Base-by-base conservation (phyloP, 2,888 invertebrate genomes). In the Thymelicus acteon region DNA sequence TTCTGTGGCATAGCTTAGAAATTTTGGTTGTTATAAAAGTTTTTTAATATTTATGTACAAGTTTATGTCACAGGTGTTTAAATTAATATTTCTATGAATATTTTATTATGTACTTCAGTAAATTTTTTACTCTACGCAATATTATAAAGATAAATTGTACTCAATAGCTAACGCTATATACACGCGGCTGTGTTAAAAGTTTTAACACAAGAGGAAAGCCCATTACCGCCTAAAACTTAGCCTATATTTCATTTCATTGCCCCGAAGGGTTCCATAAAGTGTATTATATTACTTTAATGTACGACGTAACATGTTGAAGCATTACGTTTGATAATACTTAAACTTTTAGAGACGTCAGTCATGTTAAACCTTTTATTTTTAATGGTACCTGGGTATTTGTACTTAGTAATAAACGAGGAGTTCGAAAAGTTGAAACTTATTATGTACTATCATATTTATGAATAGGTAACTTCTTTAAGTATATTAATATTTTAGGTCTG, bases 231-330 rank as follows among this genome's bases (percentile, higher is more conserved):
- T 57, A 54, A 52, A 62, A 68, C 62, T 68, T 68, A 57, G 68
- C 61, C 68, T 68, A 68, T 68, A 68, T 62, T 68, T 62, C 62
- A 68, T 62, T 68, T 68, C 68, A 68, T 62, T 69, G 62, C 68
- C 57, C 54, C 62, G 47, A 62, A 69, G 62, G 62, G 62, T 57
- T 54, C 62, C 52, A 62, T 61, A 67, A 69, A 54, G 37, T 58
- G 39, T 40, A 40, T 60, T 60, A 60, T 60, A 60, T 60, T 57
- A 57, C 57, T 31, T 57, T 57, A 57, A 57, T 54, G 54, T 54
- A 54, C 24, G 24, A 54, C 10, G 54, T 54, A 54, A 54, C 54
- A 54, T 54, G 54, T 54, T 54, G 54, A 54, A 54, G 24, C 54
- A 24, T 54, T 54, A 54, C 54, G 52, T 54, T 54, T 54, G 54